A percentile compares a stretch with the other conserved stretches of the same genome.
These are phyloP conservation scores for Rhyacophila evoluta DNA, from an alignment of 2,888 invertebrate genomes.

Conservation along the genomic window DNA sequence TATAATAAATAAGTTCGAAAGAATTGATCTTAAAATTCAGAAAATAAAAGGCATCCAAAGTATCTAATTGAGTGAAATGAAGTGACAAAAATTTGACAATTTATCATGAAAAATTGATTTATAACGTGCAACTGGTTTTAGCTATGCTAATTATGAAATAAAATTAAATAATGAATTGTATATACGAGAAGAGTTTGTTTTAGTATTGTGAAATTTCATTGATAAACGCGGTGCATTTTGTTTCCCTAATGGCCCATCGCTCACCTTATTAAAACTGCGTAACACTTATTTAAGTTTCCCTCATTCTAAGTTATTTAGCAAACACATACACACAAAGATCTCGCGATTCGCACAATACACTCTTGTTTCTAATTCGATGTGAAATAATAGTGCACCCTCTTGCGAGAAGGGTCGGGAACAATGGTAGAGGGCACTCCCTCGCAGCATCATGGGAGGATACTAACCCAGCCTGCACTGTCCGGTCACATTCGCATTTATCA, in stretches of 20 bases:
- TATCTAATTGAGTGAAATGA: no score
- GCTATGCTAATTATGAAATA: no score
- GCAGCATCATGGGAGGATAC: constrained; percentile 11
- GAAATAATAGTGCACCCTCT: constrained; percentile 20
- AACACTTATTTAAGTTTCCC: neutral
- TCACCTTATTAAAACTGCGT: neutral
- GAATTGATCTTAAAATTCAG: no score
- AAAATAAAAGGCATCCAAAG: no score
- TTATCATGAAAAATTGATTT: no score
- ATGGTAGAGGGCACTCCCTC: constrained; percentile 1
- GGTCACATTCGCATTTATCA: constrained; percentile 32
- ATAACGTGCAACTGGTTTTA: no score
- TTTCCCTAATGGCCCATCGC: neutral
- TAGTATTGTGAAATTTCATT: no score
- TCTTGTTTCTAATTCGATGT: constrained; percentile 12
- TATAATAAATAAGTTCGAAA: no score
- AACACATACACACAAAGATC: constrained; percentile 7
- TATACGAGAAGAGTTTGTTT: no score
- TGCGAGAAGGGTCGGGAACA: constrained; percentile 3
- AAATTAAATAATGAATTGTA: no score
- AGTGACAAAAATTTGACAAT: no score
- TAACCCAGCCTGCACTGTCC: neutral
- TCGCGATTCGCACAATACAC: constrained; percentile 1
- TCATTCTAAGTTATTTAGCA: neutral
- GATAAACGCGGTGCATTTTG: no score